phyloP scores from a whole-genome alignment of 2,113 vertebrate genomes.

The Chaenogobius annularis region DNA sequence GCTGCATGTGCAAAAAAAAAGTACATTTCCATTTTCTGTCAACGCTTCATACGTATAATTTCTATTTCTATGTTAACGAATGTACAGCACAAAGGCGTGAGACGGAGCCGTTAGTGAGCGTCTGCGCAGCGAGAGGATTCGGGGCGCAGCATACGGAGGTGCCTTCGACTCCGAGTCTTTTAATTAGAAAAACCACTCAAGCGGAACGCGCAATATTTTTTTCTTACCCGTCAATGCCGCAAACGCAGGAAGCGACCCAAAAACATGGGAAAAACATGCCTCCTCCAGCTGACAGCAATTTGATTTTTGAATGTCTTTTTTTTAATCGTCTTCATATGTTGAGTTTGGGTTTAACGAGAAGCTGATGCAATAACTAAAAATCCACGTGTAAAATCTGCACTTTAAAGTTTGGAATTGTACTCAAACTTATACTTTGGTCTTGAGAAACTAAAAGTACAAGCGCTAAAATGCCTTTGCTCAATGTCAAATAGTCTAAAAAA shows the following conservation, averaged over 20 bases:
- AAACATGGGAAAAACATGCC: not conserved
- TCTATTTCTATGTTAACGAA: slow-evolving; percentile 5
- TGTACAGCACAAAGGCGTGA: not conserved
- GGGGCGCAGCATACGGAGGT: not conserved
- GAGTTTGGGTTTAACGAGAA: not conserved
- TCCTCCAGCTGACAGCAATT: not conserved
- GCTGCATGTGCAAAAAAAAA: not conserved
- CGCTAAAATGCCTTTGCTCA: not conserved
- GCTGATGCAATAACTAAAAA: not conserved
- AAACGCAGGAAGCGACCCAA: not conserved
- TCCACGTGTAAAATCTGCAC: not conserved
- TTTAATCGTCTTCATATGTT: no score
- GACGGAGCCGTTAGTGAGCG: not conserved
- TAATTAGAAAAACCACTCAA: slow-evolving; percentile 9
- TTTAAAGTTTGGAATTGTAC: not conserved
- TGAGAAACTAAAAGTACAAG: not conserved
- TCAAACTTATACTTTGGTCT: not conserved
- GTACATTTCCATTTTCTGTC: not conserved
- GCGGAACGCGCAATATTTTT: slow-evolving; percentile 2
- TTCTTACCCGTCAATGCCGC: not conserved
- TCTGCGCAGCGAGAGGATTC: not conserved
- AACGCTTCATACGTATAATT: not conserved
- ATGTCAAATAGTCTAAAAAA: no score
- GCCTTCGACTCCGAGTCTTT: not conserved
- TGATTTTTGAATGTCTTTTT: not conserved